Conservation (phyloP, 2,113 vertebrate genomes). For the human (Homo sapiens) region GRCh38 chr7:79988501-79989000, state of each 20-base stretch:
- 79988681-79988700: neutral
- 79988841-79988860: neutral
- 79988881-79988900: neutral
- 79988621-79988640: neutral
- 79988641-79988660: neutral
- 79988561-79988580: neutral
- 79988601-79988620: neutral
- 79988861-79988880: neutral
- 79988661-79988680: neutral
- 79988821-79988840: neutral
- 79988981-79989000: neutral
- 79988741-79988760: neutral
- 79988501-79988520: neutral
- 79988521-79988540: neutral
- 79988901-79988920: neutral
- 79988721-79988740: neutral
- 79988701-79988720: neutral
- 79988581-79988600: neutral
- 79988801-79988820: neutral
- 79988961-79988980: neutral
- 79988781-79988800: neutral
- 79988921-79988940: neutral
- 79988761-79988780: neutral
- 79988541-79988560: neutral
- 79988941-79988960: neutral